Percentiles rank a stretch among this genome's conserved stretches.
Conservation (phyloP, 1,140 invertebrate genomes). For the Anastatus disparis region DNA sequence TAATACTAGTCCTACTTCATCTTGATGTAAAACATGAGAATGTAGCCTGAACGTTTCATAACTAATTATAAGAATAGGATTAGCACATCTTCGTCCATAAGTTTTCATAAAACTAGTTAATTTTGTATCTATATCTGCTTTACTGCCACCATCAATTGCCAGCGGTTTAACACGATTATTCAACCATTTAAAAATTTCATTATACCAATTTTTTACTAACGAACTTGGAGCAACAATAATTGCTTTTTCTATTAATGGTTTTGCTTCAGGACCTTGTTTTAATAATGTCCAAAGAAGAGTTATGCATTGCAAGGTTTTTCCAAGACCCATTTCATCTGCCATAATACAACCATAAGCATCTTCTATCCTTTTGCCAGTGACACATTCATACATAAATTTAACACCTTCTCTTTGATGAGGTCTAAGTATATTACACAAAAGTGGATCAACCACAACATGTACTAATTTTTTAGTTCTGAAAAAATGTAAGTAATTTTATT, state of each 20-base stretch:
- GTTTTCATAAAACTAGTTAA: conserved; percentile 79
- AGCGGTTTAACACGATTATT: conserved; percentile 83
- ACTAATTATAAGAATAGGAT: conserved; percentile 96
- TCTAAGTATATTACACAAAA: conserved; percentile 88
- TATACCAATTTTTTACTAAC: conserved; percentile 99
- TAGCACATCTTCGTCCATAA: conserved; percentile 74
- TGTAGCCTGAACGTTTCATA: conserved; percentile 99
- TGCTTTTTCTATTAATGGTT: conserved; percentile 89
- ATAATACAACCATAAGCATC: conserved; percentile 95
- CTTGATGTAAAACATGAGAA: conserved; percentile 85
- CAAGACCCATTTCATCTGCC: conserved; percentile 98
- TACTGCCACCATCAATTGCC: conserved; percentile 92
- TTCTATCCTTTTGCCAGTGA: conserved; percentile 91
- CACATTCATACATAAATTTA: conserved; percentile 99
- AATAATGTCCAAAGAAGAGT: conserved; percentile 96
- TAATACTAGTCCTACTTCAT: conserved; percentile 93
- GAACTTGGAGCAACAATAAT: conserved; percentile 97
- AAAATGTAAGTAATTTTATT: conserved; percentile 35
- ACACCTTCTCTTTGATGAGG: conserved; percentile 99
- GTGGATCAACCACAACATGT: conserved; percentile 82
- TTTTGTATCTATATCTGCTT: conserved; percentile 87
- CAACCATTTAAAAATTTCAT: conserved; percentile 98
- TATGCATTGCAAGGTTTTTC: conserved; percentile 99
- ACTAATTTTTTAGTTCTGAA: conserved; percentile 58
- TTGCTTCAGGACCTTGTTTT: conserved; percentile 83